phyloP scores from a whole-genome alignment of 2,113 vertebrate genomes.

The Phyllostomus discolor region DNA sequence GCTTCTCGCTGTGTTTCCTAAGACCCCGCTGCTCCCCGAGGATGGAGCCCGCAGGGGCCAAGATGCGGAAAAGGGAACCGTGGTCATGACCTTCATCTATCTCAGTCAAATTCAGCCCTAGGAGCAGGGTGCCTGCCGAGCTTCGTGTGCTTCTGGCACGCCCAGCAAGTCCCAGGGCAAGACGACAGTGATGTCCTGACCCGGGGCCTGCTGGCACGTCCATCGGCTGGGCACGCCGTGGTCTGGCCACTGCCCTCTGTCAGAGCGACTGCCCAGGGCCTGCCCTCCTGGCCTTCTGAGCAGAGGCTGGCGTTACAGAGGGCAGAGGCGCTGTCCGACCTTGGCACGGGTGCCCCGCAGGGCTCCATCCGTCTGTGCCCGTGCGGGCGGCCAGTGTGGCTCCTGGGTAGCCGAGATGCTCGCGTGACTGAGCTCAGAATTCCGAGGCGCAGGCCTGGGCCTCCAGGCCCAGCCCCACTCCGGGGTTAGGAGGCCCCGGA shows the following conservation, averaged over 20 bases:
- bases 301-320: too few species aligned
- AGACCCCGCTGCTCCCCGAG: neutral
- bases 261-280: neutral
- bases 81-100: neutral
- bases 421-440: accelerated
- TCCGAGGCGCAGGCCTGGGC: neutral
- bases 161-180: neutral
- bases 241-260: neutral
- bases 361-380: neutral
- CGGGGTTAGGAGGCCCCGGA: accelerated
- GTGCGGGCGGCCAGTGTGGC: neutral
- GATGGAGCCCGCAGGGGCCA: neutral
- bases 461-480: accelerated
- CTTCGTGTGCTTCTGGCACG: neutral
- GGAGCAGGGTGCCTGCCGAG: neutral
- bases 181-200: neutral
- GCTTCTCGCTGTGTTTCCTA: neutral
- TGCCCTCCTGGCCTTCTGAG: neutral
- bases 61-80: neutral
- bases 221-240: neutral
- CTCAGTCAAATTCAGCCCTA: neutral
- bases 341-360: too few species aligned
- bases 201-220: accelerated
- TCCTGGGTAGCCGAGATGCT: accelerated
- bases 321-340: accelerated